Conservation (phyloP, 2,888 invertebrate genomes). For the Phalera bucephala region DNA sequence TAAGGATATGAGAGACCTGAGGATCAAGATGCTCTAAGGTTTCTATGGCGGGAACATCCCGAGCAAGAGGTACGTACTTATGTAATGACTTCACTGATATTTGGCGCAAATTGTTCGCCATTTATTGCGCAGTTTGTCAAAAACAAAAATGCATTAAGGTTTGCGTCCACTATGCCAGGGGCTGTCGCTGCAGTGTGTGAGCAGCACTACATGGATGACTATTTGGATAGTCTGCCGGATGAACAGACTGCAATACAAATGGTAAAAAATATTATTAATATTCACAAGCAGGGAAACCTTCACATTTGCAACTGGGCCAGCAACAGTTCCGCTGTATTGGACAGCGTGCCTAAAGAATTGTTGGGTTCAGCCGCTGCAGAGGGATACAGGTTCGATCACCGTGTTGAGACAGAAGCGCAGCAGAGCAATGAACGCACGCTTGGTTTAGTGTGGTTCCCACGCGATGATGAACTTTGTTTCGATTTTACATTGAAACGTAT, state of each 20-base stretch:
- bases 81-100: slow-evolving; percentile 4
- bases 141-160: slow-evolving; percentile 22
- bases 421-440: slow-evolving; percentile 1
- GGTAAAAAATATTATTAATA: slow-evolving; percentile 9
- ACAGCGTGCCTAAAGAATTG: slow-evolving; percentile 21
- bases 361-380: slow-evolving; percentile 2
- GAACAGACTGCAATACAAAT: slow-evolving; percentile 16
- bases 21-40: slow-evolving; percentile 13
- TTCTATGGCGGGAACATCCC: slow-evolving; percentile 10
- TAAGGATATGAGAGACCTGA: slow-evolving; percentile 12
- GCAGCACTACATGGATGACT: slow-evolving; percentile 27
- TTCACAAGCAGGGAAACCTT: slow-evolving; percentile 28
- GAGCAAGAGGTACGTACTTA: not conserved
- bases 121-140: slow-evolving; percentile 19
- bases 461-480: not conserved
- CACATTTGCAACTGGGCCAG: slow-evolving; percentile 30
- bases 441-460: slow-evolving; percentile 1
- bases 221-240: slow-evolving; percentile 21
- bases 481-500: slow-evolving; percentile 1
- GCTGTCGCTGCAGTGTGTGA: slow-evolving; percentile 17
- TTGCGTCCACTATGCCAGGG: slow-evolving; percentile 7
- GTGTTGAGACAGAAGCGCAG: not conserved
- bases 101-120: slow-evolving; percentile 8
- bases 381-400: too few relatives aligned
- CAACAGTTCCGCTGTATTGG: slow-evolving; percentile 19